Percentiles rank a stretch among this genome's conserved stretches.
Evolutionary conservation across 2,888 invertebrate genomes (phyloP).

Genomic region (Embidobia sp.): DNA sequence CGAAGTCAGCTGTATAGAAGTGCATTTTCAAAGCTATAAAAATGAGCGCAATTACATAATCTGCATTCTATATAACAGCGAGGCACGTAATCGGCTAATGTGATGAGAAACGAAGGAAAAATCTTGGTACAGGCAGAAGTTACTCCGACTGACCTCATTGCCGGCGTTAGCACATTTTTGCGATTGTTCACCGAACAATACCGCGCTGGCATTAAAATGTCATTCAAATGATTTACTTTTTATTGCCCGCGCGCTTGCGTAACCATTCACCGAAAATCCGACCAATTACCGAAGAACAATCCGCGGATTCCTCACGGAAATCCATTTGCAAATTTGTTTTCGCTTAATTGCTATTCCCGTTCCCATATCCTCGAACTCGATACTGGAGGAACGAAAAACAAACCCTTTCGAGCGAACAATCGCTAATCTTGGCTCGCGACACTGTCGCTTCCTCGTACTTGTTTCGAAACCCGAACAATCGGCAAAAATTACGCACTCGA

Average conservation of each 20-base stretch:
- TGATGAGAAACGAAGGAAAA: slow-evolving; percentile 41
- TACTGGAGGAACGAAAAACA: no score
- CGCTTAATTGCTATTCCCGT: no score
- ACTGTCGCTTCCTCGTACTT: not conserved
- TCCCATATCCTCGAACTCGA: no score
- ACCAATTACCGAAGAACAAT: no score
- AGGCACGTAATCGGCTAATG: slow-evolving; percentile 32
- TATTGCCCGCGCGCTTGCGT: not conserved
- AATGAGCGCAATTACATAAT: slow-evolving; percentile 39
- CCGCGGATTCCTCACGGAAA: no score
- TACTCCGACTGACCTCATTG: slow-evolving; percentile 43
- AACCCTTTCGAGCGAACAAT: no score
- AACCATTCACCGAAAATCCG: not conserved
- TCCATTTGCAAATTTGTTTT: no score
- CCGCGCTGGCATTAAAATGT: slow-evolving; percentile 32
- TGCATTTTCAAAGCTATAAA: slow-evolving; percentile 29
- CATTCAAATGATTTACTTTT: slow-evolving; percentile 21
- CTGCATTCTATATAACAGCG: slow-evolving; percentile 13
- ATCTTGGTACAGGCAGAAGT: slow-evolving; percentile 36
- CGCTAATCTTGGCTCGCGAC: not conserved
- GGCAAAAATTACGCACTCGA: no score
- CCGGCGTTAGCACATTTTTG: slow-evolving; percentile 51
- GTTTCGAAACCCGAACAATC: no score
- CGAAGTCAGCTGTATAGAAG: slow-evolving; percentile 6
- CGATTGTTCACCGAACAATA: slow-evolving; percentile 48